Conservation (phyloP, 2,888 invertebrate genomes). For the Hemicrepidius hirtus region DNA sequence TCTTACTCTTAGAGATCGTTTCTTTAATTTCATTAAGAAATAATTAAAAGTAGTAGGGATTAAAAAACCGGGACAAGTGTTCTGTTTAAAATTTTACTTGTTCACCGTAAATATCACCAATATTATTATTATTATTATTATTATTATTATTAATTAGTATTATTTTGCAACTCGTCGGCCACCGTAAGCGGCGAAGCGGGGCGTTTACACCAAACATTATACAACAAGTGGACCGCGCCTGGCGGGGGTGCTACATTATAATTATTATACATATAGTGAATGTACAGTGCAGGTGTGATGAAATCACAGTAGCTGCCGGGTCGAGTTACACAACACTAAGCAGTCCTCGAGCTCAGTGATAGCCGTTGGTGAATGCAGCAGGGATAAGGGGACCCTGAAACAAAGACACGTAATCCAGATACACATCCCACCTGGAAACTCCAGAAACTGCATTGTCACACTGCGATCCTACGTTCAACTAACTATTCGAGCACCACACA, state of each 20-base stretch:
- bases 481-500: constrained; percentile 12
- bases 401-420: constrained; percentile 60
- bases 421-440: constrained; percentile 16
- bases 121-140: constrained; percentile 20
- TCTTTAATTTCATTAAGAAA: constrained; percentile 35
- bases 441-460: constrained; percentile 11
- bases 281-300: constrained; percentile 73
- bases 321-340: constrained; percentile 71
- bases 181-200: constrained; percentile 73
- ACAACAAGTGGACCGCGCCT: constrained; percentile 73
- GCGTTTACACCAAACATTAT: constrained; percentile 73
- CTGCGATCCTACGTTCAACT: constrained; percentile 19
- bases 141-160: no score
- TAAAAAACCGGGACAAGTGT: constrained; percentile 4
- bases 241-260: constrained; percentile 72
- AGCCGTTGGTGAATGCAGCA: constrained; percentile 99
- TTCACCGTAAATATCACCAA: constrained; percentile 35
- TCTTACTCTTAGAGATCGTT: constrained; percentile 45
- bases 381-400: constrained; percentile 97
- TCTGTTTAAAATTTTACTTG: constrained; percentile 21
- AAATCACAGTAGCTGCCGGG: constrained; percentile 72
- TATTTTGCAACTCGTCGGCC: constrained; percentile 74
- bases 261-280: constrained; percentile 71
- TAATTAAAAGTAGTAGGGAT: constrained; percentile 18
- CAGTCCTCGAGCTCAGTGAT: constrained; percentile 83